These are phyloP conservation scores for Scaptomyza graminum DNA, from an alignment of 1,140 invertebrate genomes.

Conservation along the genomic window DNA sequence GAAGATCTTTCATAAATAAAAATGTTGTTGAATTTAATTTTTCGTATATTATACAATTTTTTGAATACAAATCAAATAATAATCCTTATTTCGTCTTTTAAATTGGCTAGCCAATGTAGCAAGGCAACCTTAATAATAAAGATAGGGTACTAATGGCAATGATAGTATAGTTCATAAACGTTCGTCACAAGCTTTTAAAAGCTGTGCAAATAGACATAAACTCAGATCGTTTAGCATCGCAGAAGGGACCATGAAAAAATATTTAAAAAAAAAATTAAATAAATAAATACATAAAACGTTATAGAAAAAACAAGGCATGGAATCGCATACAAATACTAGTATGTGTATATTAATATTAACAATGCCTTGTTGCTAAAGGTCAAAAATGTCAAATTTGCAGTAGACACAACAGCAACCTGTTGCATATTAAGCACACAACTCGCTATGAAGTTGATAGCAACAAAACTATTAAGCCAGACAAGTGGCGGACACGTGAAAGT, in stretches of 20 bases:
- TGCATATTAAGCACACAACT: conserved; percentile 7
- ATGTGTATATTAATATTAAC: conserved; percentile 29
- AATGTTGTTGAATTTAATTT: too few relatives aligned
- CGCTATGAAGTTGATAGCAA: conserved; percentile 1
- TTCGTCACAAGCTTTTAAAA: not conserved
- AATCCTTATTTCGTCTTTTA: too few relatives aligned
- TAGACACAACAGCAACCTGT: conserved; percentile 20
- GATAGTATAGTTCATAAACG: not conserved
- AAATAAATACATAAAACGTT: conserved; percentile 18
- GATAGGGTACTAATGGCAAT: not conserved
- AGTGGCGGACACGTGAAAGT: conserved; percentile 17
- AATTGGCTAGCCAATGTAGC: too few relatives aligned
- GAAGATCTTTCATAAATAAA: too few relatives aligned
- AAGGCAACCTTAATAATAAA: too few relatives aligned
- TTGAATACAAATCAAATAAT: too few relatives aligned
- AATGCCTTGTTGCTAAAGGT: conserved; percentile 20
- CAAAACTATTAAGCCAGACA: not conserved
- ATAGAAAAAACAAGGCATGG: conserved; percentile 12
- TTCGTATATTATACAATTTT: too few relatives aligned
- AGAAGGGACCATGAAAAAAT: conserved; percentile 4
- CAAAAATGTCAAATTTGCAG: conserved; percentile 18
- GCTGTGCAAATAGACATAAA: conserved; percentile 31
- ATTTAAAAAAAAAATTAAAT: not conserved
- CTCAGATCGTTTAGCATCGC: not conserved
- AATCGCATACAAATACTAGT: conserved; percentile 16